Conservation (phyloP, 2,113 vertebrate species). For the Trematomus loennbergii region DNA sequence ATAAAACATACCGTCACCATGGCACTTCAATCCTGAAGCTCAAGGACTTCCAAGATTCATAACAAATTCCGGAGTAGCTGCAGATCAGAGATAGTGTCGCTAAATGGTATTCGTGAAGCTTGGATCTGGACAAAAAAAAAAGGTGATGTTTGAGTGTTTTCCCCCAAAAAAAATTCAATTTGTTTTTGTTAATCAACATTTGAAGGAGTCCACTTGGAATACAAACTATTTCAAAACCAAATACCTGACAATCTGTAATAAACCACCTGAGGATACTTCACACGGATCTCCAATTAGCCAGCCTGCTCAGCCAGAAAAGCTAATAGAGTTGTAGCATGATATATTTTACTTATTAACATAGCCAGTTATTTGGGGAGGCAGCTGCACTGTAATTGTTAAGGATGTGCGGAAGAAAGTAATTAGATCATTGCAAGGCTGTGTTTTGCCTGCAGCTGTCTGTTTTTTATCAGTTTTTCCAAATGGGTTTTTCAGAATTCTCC, state of each 20-base stretch:
- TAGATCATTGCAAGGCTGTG: slow-evolving; percentile 72
- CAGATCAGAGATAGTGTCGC: too few relatives aligned
- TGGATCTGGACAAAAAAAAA: neutral
- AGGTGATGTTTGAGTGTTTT: too few relatives aligned
- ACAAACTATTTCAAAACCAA: neutral
- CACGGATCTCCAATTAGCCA: neutral
- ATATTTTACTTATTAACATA: slow-evolving; percentile 60
- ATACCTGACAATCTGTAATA: slow-evolving; percentile 4
- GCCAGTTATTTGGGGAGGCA: slow-evolving; percentile 68
- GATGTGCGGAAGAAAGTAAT: slow-evolving; percentile 83
- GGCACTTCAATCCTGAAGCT: neutral
- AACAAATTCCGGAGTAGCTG: neutral
- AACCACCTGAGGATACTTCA: slow-evolving; percentile 4
- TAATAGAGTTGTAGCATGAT: slow-evolving; percentile 40
- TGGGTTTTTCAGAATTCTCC: slow-evolving; percentile 46
- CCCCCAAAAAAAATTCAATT: neutral
- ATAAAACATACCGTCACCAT: neutral
- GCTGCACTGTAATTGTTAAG: slow-evolving; percentile 76
- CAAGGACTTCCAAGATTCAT: neutral
- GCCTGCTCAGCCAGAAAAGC: neutral
- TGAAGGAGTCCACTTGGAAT: neutral
- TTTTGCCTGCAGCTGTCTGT: slow-evolving; percentile 74
- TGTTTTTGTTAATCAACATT: too few relatives aligned
- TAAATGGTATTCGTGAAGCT: neutral
- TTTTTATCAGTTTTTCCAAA: slow-evolving; percentile 59